Evolutionary conservation across 2,888 invertebrate species (phyloP).

Genomic region (Drosophila macrothrix): DNA sequence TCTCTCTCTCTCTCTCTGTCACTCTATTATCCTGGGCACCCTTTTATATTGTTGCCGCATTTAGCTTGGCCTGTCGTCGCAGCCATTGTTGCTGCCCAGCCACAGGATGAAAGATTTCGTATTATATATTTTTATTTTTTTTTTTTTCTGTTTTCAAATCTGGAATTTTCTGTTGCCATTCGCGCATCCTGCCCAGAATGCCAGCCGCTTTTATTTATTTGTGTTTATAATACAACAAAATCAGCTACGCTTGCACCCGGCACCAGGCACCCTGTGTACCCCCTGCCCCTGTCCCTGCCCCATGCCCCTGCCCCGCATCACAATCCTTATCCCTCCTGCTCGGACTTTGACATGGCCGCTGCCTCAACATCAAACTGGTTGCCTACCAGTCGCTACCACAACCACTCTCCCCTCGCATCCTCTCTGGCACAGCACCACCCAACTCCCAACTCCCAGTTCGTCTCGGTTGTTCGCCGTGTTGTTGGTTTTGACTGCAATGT

Average conservation of each 20-base stretch:
- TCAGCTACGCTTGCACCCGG: conserved; percentile 84
- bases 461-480: conserved; percentile 53
- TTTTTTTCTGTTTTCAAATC: conserved; percentile 8
- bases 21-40: conserved; percentile 53
- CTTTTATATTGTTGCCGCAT: conserved; percentile 63
- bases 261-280: conserved; percentile 17
- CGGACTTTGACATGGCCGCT: conserved; percentile 50
- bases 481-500: conserved; percentile 70
- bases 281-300: conserved; percentile 8
- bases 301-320: not conserved
- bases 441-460: conserved; percentile 42
- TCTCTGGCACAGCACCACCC: conserved; percentile 8
- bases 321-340: not conserved
- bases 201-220: conserved; percentile 84
- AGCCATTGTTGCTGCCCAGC: conserved; percentile 78
- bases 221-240: conserved; percentile 85
- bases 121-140: conserved; percentile 18
- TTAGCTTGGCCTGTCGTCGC: conserved; percentile 78
- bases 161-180: conserved; percentile 48
- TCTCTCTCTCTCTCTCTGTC: not conserved
- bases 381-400: conserved; percentile 28
- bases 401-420: not conserved
- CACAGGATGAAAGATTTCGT: conserved; percentile 67
- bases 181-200: conserved; percentile 67
- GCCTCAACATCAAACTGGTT: conserved; percentile 59